phyloP scores from a whole-genome alignment of 2,113 vertebrate genomes.

The Phyllopteryx taeniolatus region DNA sequence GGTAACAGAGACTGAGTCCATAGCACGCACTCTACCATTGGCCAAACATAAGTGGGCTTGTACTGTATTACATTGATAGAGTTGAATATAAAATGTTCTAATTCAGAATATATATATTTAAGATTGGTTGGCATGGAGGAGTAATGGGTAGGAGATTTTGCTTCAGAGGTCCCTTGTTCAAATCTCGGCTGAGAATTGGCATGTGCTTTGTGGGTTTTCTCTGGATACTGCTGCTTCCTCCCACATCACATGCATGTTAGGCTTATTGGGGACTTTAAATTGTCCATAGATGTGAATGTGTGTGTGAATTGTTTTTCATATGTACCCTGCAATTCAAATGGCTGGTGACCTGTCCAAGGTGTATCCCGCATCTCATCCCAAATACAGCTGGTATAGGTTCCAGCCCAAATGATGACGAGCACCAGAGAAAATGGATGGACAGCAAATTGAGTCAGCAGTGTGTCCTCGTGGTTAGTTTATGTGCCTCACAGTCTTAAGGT shows the following conservation, averaged over 20 bases:
- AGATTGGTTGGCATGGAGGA: neutral
- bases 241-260: neutral
- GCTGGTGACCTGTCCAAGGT: neutral
- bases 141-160: neutral
- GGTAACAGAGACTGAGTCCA: constrained; percentile 63
- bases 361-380: neutral
- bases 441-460: neutral
- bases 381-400: neutral
- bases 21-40: constrained; percentile 46
- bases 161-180: neutral
- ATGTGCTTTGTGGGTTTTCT: neutral
- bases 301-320: too few species aligned
- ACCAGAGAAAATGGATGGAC: neutral
- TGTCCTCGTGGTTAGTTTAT: too few species aligned
- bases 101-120: neutral
- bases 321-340: neutral
- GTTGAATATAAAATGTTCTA: constrained; percentile 4
- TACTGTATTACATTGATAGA: neutral
- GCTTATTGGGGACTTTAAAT: neutral
- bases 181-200: neutral
- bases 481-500: too few species aligned
- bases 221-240: neutral
- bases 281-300: too few species aligned
- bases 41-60: constrained; percentile 39
- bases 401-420: too few species aligned